A percentile compares a stretch with the other conserved stretches of the same genome.
These are phyloP conservation scores for Drosophila grimshawi DNA, from an alignment of 1,140 invertebrate genomes.

Conservation along the genomic window DNA sequence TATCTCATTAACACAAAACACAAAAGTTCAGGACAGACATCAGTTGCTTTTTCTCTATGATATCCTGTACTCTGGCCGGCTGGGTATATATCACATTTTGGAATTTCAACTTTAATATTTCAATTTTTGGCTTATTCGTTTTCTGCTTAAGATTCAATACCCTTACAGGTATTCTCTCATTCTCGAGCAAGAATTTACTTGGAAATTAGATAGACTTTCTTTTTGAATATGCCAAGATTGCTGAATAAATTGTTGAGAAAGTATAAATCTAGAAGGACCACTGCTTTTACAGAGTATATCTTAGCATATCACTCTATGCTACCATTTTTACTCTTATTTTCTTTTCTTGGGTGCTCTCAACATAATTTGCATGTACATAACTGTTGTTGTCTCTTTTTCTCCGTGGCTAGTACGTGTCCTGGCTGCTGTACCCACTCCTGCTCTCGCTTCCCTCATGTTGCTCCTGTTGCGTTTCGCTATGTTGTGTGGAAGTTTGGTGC, in stretches of 20 bases:
- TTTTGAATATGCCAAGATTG: too few relatives aligned
- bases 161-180: neutral
- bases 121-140: too few relatives aligned
- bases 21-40: slow-evolving; percentile 49
- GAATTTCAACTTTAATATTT: too few relatives aligned
- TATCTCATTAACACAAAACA: slow-evolving; percentile 75
- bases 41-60: slow-evolving; percentile 13
- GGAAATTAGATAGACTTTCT: too few relatives aligned
- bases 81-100: too few relatives aligned
- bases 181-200: too few relatives aligned
- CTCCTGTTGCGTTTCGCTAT: slow-evolving; percentile 13
- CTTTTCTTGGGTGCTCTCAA: slow-evolving; percentile 26
- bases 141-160: too few relatives aligned
- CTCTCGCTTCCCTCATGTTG: neutral
- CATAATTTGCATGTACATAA: slow-evolving; percentile 46
- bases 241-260: too few relatives aligned
- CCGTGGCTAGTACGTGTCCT: slow-evolving; percentile 30
- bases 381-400: slow-evolving; percentile 16
- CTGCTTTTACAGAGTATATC: neutral
- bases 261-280: neutral
- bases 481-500: slow-evolving; percentile 64
- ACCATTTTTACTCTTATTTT: neutral
- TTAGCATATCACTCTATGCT: neutral
- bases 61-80: slow-evolving; percentile 10
- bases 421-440: slow-evolving; percentile 35